A percentile compares a stretch with the other conserved stretches of the same genome.
phyloP scores from a whole-genome alignment of 2,888 invertebrate species.

The Epistrophe eligans region DNA sequence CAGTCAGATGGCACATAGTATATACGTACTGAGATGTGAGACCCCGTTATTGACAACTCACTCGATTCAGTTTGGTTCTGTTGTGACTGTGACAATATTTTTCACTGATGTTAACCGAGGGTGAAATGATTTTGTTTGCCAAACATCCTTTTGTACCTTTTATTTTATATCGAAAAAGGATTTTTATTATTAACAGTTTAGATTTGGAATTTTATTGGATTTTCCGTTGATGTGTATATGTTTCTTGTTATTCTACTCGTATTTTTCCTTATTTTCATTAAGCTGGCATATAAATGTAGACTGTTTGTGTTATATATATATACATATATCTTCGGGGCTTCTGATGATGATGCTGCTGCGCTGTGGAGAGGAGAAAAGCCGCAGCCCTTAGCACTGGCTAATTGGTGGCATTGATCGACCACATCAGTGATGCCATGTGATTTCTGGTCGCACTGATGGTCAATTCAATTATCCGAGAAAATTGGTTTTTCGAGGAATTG shows the following conservation, averaged over 20 bases:
- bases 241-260: slow-evolving; percentile 56
- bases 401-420: slow-evolving; percentile 72
- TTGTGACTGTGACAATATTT: slow-evolving; percentile 63
- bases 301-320: slow-evolving; percentile 31
- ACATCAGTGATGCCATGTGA: slow-evolving; percentile 61
- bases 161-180: slow-evolving; percentile 54
- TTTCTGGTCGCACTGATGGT: slow-evolving; percentile 55
- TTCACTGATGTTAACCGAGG: slow-evolving; percentile 52
- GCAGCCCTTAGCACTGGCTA: slow-evolving; percentile 54
- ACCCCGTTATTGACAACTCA: slow-evolving; percentile 1
- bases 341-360: neutral
- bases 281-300: neutral
- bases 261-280: slow-evolving; percentile 41
- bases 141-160: slow-evolving; percentile 64
- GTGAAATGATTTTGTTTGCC: slow-evolving; percentile 73
- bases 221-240: slow-evolving; percentile 66
- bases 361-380: slow-evolving; percentile 14
- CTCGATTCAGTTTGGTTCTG: neutral
- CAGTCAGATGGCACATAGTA: neutral
- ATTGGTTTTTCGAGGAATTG: slow-evolving; percentile 61
- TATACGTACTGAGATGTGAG: neutral
- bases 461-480: slow-evolving; percentile 71
- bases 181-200: slow-evolving; percentile 74
- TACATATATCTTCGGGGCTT: slow-evolving; percentile 8
- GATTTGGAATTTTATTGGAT: slow-evolving; percentile 75